Percentiles rank a stretch among this genome's conserved stretches.
Conservation (phyloP, 2,888 invertebrate species). For the Craniophora ligustri region DNA sequence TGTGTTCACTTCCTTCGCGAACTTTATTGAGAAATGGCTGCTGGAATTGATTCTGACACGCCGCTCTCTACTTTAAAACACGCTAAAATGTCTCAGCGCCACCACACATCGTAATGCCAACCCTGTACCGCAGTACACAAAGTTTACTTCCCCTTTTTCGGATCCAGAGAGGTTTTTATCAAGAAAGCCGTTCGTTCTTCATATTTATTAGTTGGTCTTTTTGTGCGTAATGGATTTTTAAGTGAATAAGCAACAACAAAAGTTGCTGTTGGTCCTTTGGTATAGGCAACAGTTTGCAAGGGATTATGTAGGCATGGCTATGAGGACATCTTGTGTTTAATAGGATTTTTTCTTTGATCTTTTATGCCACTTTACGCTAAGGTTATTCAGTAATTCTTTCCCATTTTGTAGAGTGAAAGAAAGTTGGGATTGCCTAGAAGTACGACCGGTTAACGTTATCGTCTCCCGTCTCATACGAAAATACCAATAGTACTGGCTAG, state of each 20-base stretch:
- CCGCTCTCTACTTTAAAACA: constrained; percentile 77
- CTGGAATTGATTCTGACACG: constrained; percentile 84
- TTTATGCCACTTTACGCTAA: not conserved
- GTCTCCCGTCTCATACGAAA: no score
- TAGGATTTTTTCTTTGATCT: constrained; percentile 10
- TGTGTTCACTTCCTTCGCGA: constrained; percentile 67
- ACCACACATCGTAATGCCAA: constrained; percentile 36
- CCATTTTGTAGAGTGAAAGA: no score
- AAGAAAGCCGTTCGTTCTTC: constrained; percentile 72
- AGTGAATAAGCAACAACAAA: constrained; percentile 82
- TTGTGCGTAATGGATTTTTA: constrained; percentile 86
- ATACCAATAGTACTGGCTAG: no score
- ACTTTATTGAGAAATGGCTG: constrained; percentile 87
- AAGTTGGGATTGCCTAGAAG: no score
- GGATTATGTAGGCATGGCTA: constrained; percentile 34
- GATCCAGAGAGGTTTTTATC: constrained; percentile 60
- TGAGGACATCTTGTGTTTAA: constrained; percentile 6
- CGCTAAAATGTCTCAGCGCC: constrained; percentile 70
- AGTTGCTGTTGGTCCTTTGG: constrained; percentile 58
- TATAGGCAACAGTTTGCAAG: constrained; percentile 51
- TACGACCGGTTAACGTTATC: no score
- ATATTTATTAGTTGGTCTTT: constrained; percentile 85
- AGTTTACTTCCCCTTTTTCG: constrained; percentile 34
- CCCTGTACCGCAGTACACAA: constrained; percentile 19
- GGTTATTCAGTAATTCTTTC: no score